Evolutionary conservation across 2,888 invertebrate species (phyloP).

Genomic region (Sialis fuliginosa): DNA sequence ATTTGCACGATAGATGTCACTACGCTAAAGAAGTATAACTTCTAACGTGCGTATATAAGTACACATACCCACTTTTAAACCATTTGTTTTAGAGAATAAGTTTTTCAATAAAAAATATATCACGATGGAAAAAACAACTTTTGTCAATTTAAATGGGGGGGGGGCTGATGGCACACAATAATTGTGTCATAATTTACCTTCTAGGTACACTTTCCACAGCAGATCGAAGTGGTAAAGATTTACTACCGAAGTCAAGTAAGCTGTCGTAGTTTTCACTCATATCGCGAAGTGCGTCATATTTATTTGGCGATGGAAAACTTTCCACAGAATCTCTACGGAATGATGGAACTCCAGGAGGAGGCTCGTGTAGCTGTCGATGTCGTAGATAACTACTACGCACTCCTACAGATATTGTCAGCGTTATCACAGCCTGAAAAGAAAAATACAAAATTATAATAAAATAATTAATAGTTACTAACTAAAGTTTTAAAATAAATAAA

Average conservation of each 20-base stretch:
- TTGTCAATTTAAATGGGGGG: too few relatives aligned
- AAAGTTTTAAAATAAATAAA: too few relatives aligned
- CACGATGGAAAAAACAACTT: too few relatives aligned
- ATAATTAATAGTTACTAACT: too few relatives aligned
- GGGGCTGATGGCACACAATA: too few relatives aligned
- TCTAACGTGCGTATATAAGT: too few relatives aligned
- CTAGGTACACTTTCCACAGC: slow-evolving; percentile 59
- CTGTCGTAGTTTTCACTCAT: slow-evolving; percentile 8
- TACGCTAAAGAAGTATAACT: background rate
- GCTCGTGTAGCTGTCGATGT: slow-evolving; percentile 13
- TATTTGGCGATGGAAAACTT: slow-evolving; percentile 18
- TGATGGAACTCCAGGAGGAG: slow-evolving; percentile 16
- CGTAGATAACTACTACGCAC: too few relatives aligned
- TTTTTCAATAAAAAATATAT: too few relatives aligned
- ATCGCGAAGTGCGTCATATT: slow-evolving; percentile 14
- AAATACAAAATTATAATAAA: too few relatives aligned
- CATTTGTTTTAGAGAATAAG: too few relatives aligned
- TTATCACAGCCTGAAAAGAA: slow-evolving; percentile 3
- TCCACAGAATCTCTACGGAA: slow-evolving; percentile 30
- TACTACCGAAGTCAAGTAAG: slow-evolving; percentile 21
- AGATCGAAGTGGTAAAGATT: slow-evolving; percentile 43
- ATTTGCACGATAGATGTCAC: slow-evolving; percentile 4
- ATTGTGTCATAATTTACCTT: slow-evolving; percentile 18
- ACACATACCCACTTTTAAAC: too few relatives aligned
- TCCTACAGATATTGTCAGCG: slow-evolving; percentile 10